Base-by-base conservation (phyloP, 2,113 vertebrate genomes). In the Lanius collurio region DNA sequence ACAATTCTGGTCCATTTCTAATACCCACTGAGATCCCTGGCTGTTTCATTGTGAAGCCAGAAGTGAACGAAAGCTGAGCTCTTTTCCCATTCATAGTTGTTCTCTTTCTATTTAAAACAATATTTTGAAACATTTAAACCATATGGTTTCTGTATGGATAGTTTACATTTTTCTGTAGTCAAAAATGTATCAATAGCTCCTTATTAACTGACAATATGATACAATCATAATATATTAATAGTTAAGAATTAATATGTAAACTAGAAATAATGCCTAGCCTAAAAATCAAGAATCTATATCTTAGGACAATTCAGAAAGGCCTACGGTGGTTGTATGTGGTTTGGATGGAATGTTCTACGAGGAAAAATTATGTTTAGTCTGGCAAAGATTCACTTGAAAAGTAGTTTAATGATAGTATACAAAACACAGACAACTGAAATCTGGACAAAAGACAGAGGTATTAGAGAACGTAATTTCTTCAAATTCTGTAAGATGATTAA, bases 401-500 rank as follows among this genome's bases (percentile, higher is more conserved):
- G 83, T 84, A 81, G 84, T 92, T 94, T 89, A 78, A 94, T 89
- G 94, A 93, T 96, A 94, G 85, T 94, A 90, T 93, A 97, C 94
- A 97, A 97, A 96, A 96, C 60, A 96, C 73, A 95, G 91, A 97
- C 91, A 97, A 96, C 82, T 90, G 85, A 94, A 92, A 93, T 96
- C 87, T 96, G 92, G 93, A 97, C 88, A 95, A 94, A 97, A 97
- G 92, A 96, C 93, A 96, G 94, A 95, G 78, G 83, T 92, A 97
- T 94, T 96, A 96, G 79, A 79, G 84, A 95, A 87, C 65, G 26
- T 95, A 96, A 95, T 97, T 97, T 94, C 83, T 96, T 90, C 80
- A 96, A 95, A 96, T 96, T 82, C 90, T 95, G 73, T 96, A 96
- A 95, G 91, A 96, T 94, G 92, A 97, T 97, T 96, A 97, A 97